Percentiles rank a stretch among this genome's conserved stretches.
Evolutionary conservation across 2,888 invertebrate species (phyloP).

Genomic region (Criorhina ranunculi): DNA sequence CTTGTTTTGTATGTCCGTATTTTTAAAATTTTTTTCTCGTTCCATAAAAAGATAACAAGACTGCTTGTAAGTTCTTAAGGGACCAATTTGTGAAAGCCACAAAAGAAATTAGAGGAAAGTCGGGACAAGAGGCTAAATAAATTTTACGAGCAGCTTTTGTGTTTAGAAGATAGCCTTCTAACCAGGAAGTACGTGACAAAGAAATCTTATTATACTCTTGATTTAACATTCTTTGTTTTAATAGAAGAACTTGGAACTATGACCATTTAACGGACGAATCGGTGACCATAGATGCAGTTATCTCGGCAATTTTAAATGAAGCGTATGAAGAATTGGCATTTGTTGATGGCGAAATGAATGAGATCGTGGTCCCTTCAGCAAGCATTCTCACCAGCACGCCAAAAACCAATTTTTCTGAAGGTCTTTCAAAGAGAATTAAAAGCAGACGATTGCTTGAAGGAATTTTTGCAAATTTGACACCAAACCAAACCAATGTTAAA

Average conservation of each 20-base stretch:
- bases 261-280: neutral
- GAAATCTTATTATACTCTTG: neutral
- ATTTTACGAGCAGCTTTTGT: conserved; percentile 38
- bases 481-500: conserved; percentile 6
- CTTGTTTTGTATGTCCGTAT: neutral
- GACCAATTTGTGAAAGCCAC: conserved; percentile 42
- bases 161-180: conserved; percentile 21
- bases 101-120: neutral
- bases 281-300: conserved; percentile 16
- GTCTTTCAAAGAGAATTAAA: neutral
- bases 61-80: conserved; percentile 48
- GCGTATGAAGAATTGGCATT: neutral
- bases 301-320: neutral
- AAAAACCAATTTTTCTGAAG: neutral
- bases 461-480: conserved; percentile 45
- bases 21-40: too few relatives aligned
- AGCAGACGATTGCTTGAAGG: conserved; percentile 20
- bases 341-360: conserved; percentile 1
- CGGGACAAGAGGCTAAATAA: conserved; percentile 12
- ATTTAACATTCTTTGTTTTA: neutral
- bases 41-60: conserved; percentile 37
- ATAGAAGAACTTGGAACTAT: conserved; percentile 13
- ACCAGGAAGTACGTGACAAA: conserved; percentile 3
- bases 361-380: neutral
- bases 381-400: neutral